Evolutionary conservation across 2,797 vertebrate species (phyloP), one percentile per base, ranked within the genome.

Genomic region (Hypotaenidia okinawae): DNA sequence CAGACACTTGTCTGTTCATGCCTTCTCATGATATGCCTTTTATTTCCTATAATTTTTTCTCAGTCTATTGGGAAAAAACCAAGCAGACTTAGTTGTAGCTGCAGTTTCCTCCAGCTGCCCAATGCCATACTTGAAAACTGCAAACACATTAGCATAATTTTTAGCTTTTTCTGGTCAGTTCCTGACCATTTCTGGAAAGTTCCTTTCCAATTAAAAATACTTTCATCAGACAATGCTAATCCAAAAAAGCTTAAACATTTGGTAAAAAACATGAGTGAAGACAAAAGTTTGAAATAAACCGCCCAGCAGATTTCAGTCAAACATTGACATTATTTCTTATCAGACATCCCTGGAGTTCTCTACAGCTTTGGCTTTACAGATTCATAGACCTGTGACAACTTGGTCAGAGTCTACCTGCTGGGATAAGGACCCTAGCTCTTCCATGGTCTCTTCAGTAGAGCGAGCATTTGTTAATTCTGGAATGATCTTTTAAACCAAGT

Each of bases 81-180:
- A 23, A 49, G 11, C 47, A 80, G 24, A 6, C 39, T 55, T 45
- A 9, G 10, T 55, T 76, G 47, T 25, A 89, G n/a, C 47, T 84
- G 41, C 0, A 3, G 11, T 8, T 32, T 84, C 55, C 27, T 69
- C 41, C 62, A 68, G 28, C n/a, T 75, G 32, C 47, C 47, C 47
- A 24, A 52, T 23, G 14, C 16, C n/a, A 37, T 43, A 76, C n/a
- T 62, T 81, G 47, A 58, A 87, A 90, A 70, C 55, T 79, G 55
- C 39, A 59, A 91, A 81, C 13, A 73, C 6, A 59, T 59, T 22
- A 81, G 41, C 27, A 18, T 41, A 59, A 58, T 22, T 75, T 90
- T 84, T 80, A 92, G 67, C 28, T 87, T 54, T 70, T 87, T 61
- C 63, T 61, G 57, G 23, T 74, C n/a, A 87, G 59, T 45, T 45